Evolutionary conservation across 2,113 vertebrate species (phyloP), one percentile per base, ranked within the genome.

Genomic region (Donacobius atricapilla): DNA sequence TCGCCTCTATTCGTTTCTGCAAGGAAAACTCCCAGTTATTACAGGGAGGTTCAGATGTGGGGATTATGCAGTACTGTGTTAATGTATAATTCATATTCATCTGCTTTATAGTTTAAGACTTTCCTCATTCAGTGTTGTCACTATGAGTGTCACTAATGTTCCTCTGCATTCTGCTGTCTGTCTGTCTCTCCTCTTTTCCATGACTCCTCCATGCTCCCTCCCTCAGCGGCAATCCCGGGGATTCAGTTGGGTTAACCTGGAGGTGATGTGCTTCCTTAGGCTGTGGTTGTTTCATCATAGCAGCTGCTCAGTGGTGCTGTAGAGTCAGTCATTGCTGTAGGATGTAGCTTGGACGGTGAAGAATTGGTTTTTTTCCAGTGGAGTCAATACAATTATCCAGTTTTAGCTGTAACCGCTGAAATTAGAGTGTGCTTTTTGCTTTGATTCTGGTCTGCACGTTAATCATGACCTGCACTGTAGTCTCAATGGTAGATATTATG

Each of bases 171-270:
- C 39, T 85, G 39, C 39, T 94, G 79, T 91, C 73, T 56, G 31
- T 89, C 68, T 71, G 33, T 87, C 65, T 82, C 42, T 83, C 60
- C 78, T 73, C 33, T 33, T 70, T 66, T 44, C 50, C 81, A 28
- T 77, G 24, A n/a, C 56, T 35, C 85, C 92, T 66, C 66, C 54
- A 11, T 42, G 91, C 42, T 83, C 84, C 48, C 54, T 93, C 82
- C 21, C 60, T 40, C 95, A 93, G 76, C 90, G 89, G 14, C 91
- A 93, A 11, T 87, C 93, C 80, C 82, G 92, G 79, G 94, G 96
- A 80, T 96, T 97, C 89, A 24, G 86, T 54, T 93, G 79, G 95
- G 94, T 97, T 97, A 96, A 97, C 56, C 40, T 92, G 80, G 81
- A 97, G 94, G 94, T 97, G 96, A 97, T 72, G 90, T 61, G 69